phyloP scores from a whole-genome alignment of 2,797 vertebrate genomes.

The Lepilemur septentrionalis region DNA sequence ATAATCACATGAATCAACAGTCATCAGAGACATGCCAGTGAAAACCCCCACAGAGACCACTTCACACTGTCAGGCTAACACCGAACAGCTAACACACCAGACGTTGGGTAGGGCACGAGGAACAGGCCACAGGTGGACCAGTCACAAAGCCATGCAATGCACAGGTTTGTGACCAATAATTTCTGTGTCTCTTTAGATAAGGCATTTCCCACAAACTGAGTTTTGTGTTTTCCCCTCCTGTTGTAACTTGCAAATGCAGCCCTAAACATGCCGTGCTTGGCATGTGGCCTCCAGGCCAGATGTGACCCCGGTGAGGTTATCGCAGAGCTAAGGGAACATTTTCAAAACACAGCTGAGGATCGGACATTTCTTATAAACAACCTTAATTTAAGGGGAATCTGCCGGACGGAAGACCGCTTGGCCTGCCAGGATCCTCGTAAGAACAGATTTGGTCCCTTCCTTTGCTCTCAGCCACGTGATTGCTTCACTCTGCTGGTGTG shows the following conservation, averaged over 20 bases:
- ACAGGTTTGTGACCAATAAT: not conserved
- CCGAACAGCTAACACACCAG: not conserved
- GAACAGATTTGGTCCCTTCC: not conserved
- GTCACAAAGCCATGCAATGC: fast-evolving
- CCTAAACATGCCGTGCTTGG: not conserved
- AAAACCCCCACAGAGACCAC: not conserved
- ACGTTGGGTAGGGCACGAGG: fast-evolving
- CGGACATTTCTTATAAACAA: constrained; percentile 20
- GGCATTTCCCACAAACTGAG: not conserved
- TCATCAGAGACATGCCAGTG: not conserved
- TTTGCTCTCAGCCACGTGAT: not conserved
- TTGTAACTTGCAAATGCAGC: not conserved
- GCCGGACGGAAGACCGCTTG: not conserved
- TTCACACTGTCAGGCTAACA: not conserved
- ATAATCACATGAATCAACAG: not conserved
- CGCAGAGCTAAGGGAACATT: not conserved
- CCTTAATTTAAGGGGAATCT: constrained; percentile 30
- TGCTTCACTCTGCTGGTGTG: not conserved
- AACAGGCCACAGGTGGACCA: fast-evolving
- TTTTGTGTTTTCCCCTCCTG: not conserved
- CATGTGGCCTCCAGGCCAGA: not conserved
- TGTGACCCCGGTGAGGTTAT: constrained; percentile 51
- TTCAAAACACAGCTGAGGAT: not conserved
- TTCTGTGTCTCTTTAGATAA: not conserved
- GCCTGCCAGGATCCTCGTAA: not conserved